Evolutionary conservation across 2,888 invertebrate species (phyloP), one percentile per base, ranked within the genome.

Genomic region (Heliconius ismenius): DNA sequence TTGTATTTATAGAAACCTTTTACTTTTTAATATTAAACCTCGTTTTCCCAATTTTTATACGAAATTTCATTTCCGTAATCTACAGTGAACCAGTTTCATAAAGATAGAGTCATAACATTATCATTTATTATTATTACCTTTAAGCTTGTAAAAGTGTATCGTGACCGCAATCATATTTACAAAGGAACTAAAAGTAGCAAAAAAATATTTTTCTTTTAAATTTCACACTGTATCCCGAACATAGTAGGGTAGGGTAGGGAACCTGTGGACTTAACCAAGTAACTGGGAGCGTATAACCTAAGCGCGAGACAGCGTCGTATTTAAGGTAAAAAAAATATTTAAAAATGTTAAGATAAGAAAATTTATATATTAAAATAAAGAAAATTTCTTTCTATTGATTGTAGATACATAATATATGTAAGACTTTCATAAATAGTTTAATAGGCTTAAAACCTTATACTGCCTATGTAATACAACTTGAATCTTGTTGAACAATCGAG

Each of bases 61-160:
- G 28, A 32, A 70, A n/a, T 60, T 58, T 72, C 13, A 60, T 58
- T 32, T 28, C 13, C 10, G 3, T 58, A 36, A 72, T 15, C 21
- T 72, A 24, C 72, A 72, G 9, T n/a, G 4, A 7, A 36, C 15
- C 24, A 72, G 39, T 21, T 32, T 69, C 28, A 24, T 60, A 32
- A 36, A 36, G 60, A 72, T 28, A 36, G 24, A 72, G 26, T 60
- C 32, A 13, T 60, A 60, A 72, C 39, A 72, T 73, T 62, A 39
- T 11, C 32, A 32, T 72, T 60, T 58, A 39, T 62, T 72, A 32
- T 39, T 72, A 60, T 39, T 62, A 39, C 28, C 32, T 70, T 70
- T 54, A 39, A 60, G 26, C 39, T 73, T 26, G 60, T 73, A 26
- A 73, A 62, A 26, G 60, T 10, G 10, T 62, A 62, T 62, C 18